Evolutionary conservation across 2,113 vertebrate species (phyloP).

Genomic region (Electrona antarctica): DNA sequence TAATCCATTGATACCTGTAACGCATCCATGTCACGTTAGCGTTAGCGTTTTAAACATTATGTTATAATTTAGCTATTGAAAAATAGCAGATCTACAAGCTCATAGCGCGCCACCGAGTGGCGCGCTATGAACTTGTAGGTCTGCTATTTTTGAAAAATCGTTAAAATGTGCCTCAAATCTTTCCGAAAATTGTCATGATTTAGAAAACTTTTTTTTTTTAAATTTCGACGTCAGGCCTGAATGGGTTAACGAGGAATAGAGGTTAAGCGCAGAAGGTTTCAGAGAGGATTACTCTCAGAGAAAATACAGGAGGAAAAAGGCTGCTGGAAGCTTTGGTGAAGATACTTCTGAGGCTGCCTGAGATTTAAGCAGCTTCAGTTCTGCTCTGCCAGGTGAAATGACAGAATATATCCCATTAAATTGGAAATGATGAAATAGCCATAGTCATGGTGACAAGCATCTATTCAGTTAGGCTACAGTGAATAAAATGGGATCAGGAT

Average conservation of each 20-base stretch:
- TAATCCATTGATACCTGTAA: no score
- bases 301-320: slow-evolving; percentile 48
- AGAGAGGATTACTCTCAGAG: slow-evolving; percentile 61
- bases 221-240: no score
- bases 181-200: no score
- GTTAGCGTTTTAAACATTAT: neutral
- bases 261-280: slow-evolving; percentile 62
- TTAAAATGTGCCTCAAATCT: no score
- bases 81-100: no score
- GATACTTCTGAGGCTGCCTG: slow-evolving; percentile 50
- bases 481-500: slow-evolving; percentile 41
- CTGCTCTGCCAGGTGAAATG: slow-evolving; percentile 62
- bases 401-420: slow-evolving; percentile 64
- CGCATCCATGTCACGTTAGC: neutral
- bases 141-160: no score
- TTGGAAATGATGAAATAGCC: slow-evolving; percentile 47
- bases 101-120: no score
- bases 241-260: slow-evolving; percentile 56
- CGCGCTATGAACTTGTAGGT: no score
- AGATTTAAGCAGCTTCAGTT: slow-evolving; percentile 63
- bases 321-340: slow-evolving; percentile 50
- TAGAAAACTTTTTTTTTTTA: no score
- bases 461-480: slow-evolving; percentile 8
- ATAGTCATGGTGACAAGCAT: slow-evolving; percentile 46
- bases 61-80: no score